Percentiles rank a stretch among this genome's conserved stretches.
These are phyloP conservation scores for Melopsittacus undulatus DNA, from an alignment of 2,797 vertebrate species.

Conservation along the genomic window DNA sequence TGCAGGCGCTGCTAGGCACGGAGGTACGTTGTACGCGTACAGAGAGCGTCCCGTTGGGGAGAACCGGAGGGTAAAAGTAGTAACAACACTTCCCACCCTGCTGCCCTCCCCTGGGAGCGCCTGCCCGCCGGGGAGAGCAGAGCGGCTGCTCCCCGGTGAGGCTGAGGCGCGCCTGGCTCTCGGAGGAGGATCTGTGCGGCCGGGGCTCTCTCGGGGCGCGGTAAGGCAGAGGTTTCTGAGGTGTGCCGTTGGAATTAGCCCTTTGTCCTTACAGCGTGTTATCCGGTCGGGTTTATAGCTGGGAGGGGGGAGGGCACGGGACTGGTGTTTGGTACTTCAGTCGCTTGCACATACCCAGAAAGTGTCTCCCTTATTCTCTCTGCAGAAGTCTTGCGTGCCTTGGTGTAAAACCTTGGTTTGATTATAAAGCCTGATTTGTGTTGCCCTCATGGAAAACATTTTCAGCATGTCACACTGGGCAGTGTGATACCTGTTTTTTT, in stretches of 20 bases:
- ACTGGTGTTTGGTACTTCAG: neutral
- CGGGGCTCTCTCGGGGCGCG: too few species aligned
- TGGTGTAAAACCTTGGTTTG: neutral
- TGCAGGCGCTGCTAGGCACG: neutral
- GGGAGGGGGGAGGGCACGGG: too few species aligned
- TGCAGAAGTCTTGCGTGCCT: neutral
- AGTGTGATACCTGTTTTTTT: rapidly evolving
- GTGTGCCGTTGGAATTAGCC: neutral
- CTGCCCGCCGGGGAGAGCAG: neutral
- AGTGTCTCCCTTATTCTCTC: rapidly evolving
- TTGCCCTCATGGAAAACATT: rapidly evolving
- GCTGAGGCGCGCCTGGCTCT: neutral
- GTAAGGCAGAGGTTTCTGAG: neutral
- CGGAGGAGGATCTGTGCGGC: neutral
- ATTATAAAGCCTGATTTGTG: neutral
- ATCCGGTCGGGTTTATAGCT: rapidly evolving
- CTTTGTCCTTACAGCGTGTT: neutral
- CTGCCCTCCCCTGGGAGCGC: neutral
- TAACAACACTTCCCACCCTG: rapidly evolving
- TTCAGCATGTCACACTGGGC: neutral
- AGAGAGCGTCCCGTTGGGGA: too few species aligned
- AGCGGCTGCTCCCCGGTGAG: neutral
- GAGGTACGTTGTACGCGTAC: neutral
- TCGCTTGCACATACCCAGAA: too few species aligned
- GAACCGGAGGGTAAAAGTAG: neutral